Conservation (phyloP, 2,797 vertebrate species). For the Pseudomugil tenellus region DNA sequence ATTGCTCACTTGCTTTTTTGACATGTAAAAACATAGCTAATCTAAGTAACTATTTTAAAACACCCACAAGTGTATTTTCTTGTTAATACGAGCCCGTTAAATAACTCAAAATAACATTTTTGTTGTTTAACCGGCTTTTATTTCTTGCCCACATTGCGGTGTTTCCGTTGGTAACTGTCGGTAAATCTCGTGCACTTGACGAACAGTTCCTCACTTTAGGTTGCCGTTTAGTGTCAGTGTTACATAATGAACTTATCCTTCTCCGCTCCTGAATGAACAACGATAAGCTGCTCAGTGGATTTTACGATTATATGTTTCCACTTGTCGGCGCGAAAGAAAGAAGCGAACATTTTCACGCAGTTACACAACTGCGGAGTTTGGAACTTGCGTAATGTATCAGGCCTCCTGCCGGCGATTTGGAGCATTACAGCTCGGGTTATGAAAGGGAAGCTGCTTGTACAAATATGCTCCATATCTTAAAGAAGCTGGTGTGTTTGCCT, state of each 20-base stretch:
- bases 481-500: neutral
- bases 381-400: slow-evolving; percentile 76
- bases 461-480: neutral
- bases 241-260: slow-evolving; percentile 45
- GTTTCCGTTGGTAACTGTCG: slow-evolving; percentile 9
- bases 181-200: neutral
- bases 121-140: slow-evolving; percentile 3
- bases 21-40: fast-evolving
- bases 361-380: slow-evolving; percentile 74
- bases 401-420: slow-evolving; percentile 28
- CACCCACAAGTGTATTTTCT: too few relatives aligned
- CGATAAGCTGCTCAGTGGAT: neutral
- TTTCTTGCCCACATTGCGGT: neutral
- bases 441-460: slow-evolving; percentile 16
- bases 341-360: slow-evolving; percentile 2
- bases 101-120: neutral
- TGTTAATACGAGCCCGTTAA: too few relatives aligned
- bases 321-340: neutral
- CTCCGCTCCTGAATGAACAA: slow-evolving; percentile 2
- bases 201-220: slow-evolving; percentile 14
- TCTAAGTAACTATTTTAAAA: neutral
- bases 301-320: fast-evolving
- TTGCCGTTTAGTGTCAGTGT: slow-evolving; percentile 29
- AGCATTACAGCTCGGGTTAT: slow-evolving; percentile 42
- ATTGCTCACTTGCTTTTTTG: fast-evolving